These are phyloP conservation scores for Scytalopus superciliaris DNA, from an alignment of 2,113 vertebrate species.

Conservation along the genomic window DNA sequence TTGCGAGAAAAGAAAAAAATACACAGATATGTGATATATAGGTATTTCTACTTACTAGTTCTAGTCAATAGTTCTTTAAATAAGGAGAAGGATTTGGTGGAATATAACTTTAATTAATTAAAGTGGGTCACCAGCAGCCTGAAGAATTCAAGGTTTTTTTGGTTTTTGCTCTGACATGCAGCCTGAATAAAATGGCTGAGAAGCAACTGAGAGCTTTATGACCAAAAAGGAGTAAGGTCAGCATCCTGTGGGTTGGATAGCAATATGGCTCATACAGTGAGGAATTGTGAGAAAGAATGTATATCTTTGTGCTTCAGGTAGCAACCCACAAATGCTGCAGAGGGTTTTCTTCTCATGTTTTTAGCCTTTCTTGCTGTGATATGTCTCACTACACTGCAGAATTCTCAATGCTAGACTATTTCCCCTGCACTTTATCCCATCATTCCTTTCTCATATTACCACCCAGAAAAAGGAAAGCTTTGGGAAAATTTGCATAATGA, in stretches of 20 bases:
- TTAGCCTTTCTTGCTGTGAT: background rate
- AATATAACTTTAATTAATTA: background rate
- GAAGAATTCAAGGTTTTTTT: background rate
- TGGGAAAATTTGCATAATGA: background rate
- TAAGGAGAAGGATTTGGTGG: background rate
- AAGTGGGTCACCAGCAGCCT: background rate
- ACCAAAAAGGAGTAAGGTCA: background rate
- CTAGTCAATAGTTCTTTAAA: background rate
- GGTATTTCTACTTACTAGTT: background rate
- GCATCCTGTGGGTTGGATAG: background rate
- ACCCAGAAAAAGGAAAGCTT: background rate
- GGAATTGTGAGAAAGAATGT: background rate
- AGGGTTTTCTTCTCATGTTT: background rate
- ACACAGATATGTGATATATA: background rate
- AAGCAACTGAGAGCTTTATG: background rate
- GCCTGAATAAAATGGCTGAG: background rate
- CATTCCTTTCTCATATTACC: background rate
- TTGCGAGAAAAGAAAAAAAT: background rate
- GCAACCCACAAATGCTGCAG: background rate
- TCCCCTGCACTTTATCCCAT: background rate
- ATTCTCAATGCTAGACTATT: background rate
- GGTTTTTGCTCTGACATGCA: background rate
- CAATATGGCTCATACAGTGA: background rate
- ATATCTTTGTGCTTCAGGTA: background rate
- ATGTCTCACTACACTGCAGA: background rate